phyloP scores from a whole-genome alignment of 1,140 invertebrate genomes.

The Rhagoletis zephyria region DNA sequence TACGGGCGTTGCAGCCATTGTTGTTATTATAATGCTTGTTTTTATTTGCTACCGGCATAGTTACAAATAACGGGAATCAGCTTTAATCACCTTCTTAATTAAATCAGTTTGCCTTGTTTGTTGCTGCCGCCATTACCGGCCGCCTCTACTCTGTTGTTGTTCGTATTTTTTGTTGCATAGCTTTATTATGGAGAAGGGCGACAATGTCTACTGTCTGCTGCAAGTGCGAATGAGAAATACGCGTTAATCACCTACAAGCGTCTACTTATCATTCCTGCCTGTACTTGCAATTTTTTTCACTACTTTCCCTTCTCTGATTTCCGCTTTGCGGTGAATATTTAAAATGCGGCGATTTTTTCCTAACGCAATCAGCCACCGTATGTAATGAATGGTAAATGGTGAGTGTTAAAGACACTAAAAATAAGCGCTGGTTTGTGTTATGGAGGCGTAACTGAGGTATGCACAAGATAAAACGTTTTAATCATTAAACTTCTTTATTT shows the following conservation, averaged over 20 bases:
- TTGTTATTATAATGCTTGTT: neutral
- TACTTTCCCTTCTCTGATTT: neutral
- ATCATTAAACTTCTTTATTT: slow-evolving; percentile 50
- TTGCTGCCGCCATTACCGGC: neutral
- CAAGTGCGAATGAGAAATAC: slow-evolving; percentile 42
- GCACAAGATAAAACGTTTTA: slow-evolving; percentile 51
- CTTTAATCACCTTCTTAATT: slow-evolving; percentile 52
- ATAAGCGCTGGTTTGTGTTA: neutral
- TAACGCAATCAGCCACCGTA: neutral
- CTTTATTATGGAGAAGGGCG: neutral
- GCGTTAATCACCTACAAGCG: slow-evolving; percentile 32
- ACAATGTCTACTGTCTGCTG: neutral
- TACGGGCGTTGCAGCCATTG: neutral
- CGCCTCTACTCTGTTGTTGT: neutral
- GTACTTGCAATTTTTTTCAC: neutral
- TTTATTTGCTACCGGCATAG: neutral
- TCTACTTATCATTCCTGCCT: neutral
- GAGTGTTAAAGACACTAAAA: neutral
- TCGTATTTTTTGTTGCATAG: neutral
- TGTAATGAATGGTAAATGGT: neutral
- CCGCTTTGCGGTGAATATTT: slow-evolving; percentile 7
- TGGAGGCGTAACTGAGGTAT: slow-evolving; percentile 44
- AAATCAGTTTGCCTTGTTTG: slow-evolving; percentile 39
- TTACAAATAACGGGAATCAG: slow-evolving; percentile 48
- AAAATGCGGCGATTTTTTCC: slow-evolving; percentile 8